Evolutionary conservation across 2,797 vertebrate genomes (phyloP), one percentile per base, ranked within the genome.

Genomic region (Pseudochirops corinnae): DNA sequence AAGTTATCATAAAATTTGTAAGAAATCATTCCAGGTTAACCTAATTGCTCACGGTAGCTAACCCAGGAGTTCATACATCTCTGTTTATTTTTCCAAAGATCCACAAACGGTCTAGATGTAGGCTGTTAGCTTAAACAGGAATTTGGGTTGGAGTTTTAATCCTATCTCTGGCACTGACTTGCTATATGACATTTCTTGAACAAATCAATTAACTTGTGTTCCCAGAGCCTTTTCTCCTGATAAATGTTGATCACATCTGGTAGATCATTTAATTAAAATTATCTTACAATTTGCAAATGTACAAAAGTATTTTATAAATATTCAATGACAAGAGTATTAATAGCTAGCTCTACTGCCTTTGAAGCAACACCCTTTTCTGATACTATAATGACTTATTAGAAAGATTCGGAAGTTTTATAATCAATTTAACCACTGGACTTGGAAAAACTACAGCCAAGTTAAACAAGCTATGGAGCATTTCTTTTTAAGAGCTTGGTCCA

Each of bases 381-480:
- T 1, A 82, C n/a, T 21, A 74, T 39, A 39, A 21, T 74, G 21
- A 39, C 6, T 82, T 10, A 24, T 97, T 96, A 95, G 56, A 6
- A 31, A 53, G 39, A 90, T 62, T 14, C 1, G 29, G 91, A 31
- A 3, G 18, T 24, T 95, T 96, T 96, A 95, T 91, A 10, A 87
- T 24, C 56, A 94, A 95, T 96, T 96, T 95, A 93, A 93, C 24
- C 56, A 91, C n/a, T 56, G 55, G 74, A 67, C 92, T 91, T 28
- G 53, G 67, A 74, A 67, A 95, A 97, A 50, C 33, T 33, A 82
- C n/a, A 58, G 50, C 52, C 57, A 31, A 7, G 46, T 0, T 31
- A 56, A 93, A 93, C 0, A 94, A 90, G 52, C 91, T 12, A 0
- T 0, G 1, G 55, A 11, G 53, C 96, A 24, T 94, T 82, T 56